A percentile compares a stretch with the other conserved stretches of the same genome.
These are phyloP conservation scores for Cavia porcellus DNA, from an alignment of 2,113 vertebrate species.

Conservation along the genomic window DNA sequence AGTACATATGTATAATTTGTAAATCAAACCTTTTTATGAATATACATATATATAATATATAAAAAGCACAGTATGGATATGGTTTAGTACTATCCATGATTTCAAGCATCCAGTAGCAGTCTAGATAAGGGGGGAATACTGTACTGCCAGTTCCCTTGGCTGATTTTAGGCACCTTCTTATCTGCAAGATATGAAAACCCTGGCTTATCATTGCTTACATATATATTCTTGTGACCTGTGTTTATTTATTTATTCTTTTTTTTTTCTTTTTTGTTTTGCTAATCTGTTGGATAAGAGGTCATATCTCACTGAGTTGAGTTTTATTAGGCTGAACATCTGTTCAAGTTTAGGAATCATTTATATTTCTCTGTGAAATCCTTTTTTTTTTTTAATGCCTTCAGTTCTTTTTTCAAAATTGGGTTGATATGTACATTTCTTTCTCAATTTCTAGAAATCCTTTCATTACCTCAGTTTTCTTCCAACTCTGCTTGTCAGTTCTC, in stretches of 20 bases:
- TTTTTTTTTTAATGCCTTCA: not conserved
- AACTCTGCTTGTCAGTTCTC: too few species aligned
- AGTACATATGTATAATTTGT: not conserved
- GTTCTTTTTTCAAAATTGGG: not conserved
- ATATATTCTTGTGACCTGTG: not conserved
- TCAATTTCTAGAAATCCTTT: not conserved
- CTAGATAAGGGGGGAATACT: not conserved
- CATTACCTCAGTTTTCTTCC: not conserved
- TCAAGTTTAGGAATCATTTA: not conserved
- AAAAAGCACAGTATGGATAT: not conserved
- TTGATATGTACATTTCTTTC: not conserved
- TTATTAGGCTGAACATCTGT: not conserved
- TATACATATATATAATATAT: not conserved
- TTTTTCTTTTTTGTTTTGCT: not conserved
- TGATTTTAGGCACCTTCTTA: not conserved
- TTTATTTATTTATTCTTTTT: not conserved
- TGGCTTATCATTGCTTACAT: not conserved
- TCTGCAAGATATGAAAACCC: not conserved
- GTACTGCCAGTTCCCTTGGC: not conserved
- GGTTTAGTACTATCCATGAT: not conserved
- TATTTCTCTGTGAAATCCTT: slow-evolving; percentile 14
- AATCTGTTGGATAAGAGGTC: not conserved
- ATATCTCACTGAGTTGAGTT: not conserved
- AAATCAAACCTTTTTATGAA: not conserved
- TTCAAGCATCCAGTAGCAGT: not conserved